Evolutionary conservation across 2,797 vertebrate genomes (phyloP).

Genomic region (Tiaroga cobitis): DNA sequence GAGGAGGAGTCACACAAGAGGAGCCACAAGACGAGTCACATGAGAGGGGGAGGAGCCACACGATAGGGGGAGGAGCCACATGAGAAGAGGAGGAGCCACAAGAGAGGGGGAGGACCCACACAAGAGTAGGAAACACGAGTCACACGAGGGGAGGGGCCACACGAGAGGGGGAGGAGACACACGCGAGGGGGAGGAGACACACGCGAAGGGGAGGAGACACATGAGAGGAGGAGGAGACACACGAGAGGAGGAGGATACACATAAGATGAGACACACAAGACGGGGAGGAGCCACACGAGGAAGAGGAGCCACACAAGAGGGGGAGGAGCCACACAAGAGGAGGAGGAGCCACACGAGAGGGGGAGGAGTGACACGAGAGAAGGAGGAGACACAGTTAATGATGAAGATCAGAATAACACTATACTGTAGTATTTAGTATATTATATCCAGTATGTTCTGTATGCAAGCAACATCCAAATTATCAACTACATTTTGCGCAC

Average conservation of each 20-base stretch:
- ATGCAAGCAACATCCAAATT: neutral
- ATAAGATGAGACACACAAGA: no score
- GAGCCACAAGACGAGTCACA: no score
- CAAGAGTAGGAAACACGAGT: rapidly evolving
- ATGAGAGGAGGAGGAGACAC: neutral
- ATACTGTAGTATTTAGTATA: neutral
- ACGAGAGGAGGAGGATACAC: no score
- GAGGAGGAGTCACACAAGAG: neutral
- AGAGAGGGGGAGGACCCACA: no score
- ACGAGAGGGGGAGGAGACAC: neutral
- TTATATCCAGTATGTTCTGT: neutral
- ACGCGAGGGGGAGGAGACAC: rapidly evolving
- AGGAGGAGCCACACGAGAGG: no score
- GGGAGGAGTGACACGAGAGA: no score
- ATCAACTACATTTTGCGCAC: neutral
- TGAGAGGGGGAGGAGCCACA: no score
- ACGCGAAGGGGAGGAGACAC: no score
- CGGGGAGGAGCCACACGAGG: no score
- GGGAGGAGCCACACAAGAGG: no score
- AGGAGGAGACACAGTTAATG: slow-evolving; percentile 20
- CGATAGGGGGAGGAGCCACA: neutral
- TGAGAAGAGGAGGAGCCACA: no score
- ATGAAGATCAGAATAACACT: neutral
- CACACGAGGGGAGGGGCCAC: neutral
- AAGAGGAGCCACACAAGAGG: no score